These are phyloP conservation scores for Catocala fraxini DNA, from an alignment of 2,888 invertebrate genomes.

Conservation along the genomic window DNA sequence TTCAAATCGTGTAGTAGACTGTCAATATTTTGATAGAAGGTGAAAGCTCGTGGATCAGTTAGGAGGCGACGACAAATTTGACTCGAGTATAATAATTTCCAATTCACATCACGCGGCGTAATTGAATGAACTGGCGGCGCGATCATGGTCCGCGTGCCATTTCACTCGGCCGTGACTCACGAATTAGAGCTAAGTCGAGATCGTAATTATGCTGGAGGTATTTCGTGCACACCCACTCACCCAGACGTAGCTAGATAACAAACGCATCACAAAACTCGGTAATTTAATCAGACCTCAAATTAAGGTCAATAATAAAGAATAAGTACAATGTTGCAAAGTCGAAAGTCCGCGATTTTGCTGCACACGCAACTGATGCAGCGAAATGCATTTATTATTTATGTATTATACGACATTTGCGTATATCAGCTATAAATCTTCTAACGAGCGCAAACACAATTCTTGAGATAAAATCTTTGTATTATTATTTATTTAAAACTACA, in stretches of 20 bases:
- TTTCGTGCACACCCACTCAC: slow-evolving; percentile 79
- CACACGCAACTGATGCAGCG: slow-evolving; percentile 30
- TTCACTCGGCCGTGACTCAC: slow-evolving; percentile 85
- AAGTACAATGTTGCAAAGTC: slow-evolving; percentile 33
- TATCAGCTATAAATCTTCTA: slow-evolving; percentile 46
- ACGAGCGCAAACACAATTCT: slow-evolving; percentile 28
- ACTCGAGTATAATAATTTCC: slow-evolving; percentile 66
- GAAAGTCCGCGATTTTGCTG: slow-evolving; percentile 43
- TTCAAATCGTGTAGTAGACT: slow-evolving; percentile 49
- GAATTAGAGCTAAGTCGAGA: slow-evolving; percentile 83
- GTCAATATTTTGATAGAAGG: slow-evolving; percentile 67
- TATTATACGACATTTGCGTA: slow-evolving; percentile 35
- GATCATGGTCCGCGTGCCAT: slow-evolving; percentile 78
- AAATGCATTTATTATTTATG: slow-evolving; percentile 34
- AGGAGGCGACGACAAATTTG: slow-evolving; percentile 66
- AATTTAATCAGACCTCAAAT: slow-evolving; percentile 74
- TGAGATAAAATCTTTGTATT: slow-evolving; percentile 23
- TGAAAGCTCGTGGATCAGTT: slow-evolving; percentile 67
- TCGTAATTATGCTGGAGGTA: slow-evolving; percentile 81
- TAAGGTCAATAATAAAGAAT: slow-evolving; percentile 67
- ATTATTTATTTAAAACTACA: slow-evolving; percentile 30
- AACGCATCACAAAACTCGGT: slow-evolving; percentile 68
- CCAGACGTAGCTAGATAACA: slow-evolving; percentile 61
- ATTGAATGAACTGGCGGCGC: slow-evolving; percentile 75
- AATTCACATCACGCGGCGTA: slow-evolving; percentile 79